phyloP scores from a whole-genome alignment of 1,140 invertebrate genomes.

The Capitella teleta region DNA sequence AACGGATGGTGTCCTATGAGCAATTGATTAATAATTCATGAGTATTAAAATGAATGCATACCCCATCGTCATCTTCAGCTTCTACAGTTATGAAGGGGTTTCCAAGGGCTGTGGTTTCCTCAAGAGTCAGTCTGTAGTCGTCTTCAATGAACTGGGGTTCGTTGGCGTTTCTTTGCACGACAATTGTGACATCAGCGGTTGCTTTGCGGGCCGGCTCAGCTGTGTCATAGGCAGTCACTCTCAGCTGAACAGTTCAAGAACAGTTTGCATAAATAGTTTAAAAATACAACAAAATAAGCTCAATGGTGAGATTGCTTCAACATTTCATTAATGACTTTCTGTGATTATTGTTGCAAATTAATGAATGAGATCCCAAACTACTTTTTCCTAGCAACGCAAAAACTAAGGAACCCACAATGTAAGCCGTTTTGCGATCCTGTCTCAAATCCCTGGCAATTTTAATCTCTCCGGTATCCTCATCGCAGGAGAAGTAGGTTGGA shows the following conservation, averaged over 20 bases:
- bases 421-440: slow-evolving; percentile 4
- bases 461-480: slow-evolving; percentile 3
- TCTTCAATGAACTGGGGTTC: slow-evolving; percentile 56
- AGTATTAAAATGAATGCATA: not conserved
- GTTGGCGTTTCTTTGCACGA: slow-evolving; percentile 63
- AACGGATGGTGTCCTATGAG: slow-evolving; percentile 18
- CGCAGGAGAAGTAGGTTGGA: slow-evolving; percentile 5
- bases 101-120: slow-evolving; percentile 23
- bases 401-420: slow-evolving; percentile 8
- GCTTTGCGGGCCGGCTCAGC: slow-evolving; percentile 71
- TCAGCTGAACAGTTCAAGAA: too few species aligned
- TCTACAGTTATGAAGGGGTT: slow-evolving; percentile 18
- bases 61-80: slow-evolving; percentile 26
- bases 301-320: too few species aligned
- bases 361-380: too few species aligned
- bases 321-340: too few species aligned
- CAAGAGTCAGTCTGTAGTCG: slow-evolving; percentile 15
- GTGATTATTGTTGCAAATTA: too few species aligned
- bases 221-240: slow-evolving; percentile 67
- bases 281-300: too few species aligned
- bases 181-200: slow-evolving; percentile 67
- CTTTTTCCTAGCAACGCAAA: too few species aligned
- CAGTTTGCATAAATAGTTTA: too few species aligned
- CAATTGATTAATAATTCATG: not conserved
- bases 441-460: slow-evolving; percentile 5